Evolutionary conservation across 2,113 vertebrate species (phyloP), one percentile per base, ranked within the genome.

Genomic region (Bufo bufo): DNA sequence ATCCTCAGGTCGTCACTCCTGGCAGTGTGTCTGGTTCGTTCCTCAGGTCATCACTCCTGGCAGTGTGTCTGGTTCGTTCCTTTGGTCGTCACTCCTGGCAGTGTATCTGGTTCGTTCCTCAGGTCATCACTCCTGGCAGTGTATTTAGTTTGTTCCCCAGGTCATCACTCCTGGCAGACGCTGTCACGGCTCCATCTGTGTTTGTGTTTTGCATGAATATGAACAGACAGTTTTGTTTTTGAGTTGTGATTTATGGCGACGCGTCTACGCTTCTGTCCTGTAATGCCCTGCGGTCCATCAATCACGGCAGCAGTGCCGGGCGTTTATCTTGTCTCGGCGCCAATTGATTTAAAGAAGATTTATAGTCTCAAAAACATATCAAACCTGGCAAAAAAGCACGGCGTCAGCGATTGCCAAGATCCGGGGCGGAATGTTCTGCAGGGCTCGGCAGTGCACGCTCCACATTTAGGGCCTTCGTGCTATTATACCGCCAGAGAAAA

Each of bases 281-380:
- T 80, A 43, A 80, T 54, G 59, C 58, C 59, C 52, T 20, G 1
- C 4, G 19, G 5, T 4, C 77, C 77, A 79, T 80, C 77, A 80
- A 80, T 80, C 77, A 80, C 52, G 77, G 54, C 52, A 1, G 23
- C 52, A 4, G 52, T 14, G 50, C 4, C 52, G 50, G 33, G 52
- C 54, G 11, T 58, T 56, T 14, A 12, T 13, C 17, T 6, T 20
- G 80, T 82, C 80, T 63, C 80, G 6, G 80, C 58, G 59, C 80
- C 80, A 82, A 82, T 82, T 82, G n/a, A 82, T 82, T 82, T 82
- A 82, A 63, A n/a, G 58, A 65, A 82, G 80, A 82, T 82, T 82
- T 82, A 82, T 82, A 12, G 80, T 82, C 54, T 49, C 33, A 63
- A 82, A 82, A 82, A 65, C 58, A 82, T 81, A 81, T 82, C 54